A percentile compares a stretch with the other conserved stretches of the same genome.
These are phyloP conservation scores for Elaphurus davidianus DNA, from an alignment of 2,113 vertebrate species.

Conservation along the genomic window DNA sequence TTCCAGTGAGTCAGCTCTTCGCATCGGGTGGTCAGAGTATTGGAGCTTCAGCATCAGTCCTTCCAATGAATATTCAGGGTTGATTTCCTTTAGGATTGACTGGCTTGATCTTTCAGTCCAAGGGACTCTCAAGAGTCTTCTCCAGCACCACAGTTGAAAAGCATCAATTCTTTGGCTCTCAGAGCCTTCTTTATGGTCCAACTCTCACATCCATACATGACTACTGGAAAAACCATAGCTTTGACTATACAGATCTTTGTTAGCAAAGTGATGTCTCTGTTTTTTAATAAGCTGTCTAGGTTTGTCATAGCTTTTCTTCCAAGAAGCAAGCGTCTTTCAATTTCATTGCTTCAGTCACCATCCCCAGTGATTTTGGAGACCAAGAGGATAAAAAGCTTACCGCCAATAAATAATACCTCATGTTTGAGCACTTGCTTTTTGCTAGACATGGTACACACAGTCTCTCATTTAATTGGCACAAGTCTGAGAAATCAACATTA, in stretches of 20 bases:
- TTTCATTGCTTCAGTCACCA: neutral
- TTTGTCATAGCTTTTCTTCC: neutral
- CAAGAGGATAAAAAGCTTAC: neutral
- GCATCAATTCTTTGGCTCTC: neutral
- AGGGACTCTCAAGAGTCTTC: neutral
- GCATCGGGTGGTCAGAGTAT: neutral
- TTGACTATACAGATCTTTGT: neutral
- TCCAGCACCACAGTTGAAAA: neutral
- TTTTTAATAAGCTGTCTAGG: neutral
- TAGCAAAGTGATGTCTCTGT: neutral
- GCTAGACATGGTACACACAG: neutral
- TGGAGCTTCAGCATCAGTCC: neutral
- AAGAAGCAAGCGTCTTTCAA: neutral
- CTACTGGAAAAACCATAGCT: neutral
- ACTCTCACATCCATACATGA: neutral
- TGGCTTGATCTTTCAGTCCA: neutral
- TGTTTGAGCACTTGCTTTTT: neutral
- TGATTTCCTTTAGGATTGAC: neutral
- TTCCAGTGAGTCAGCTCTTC: neutral
- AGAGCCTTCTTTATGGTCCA: neutral
- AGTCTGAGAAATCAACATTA: neutral
- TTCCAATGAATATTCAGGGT: neutral
- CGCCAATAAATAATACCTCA: conserved; percentile 6
- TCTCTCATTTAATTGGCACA: neutral
- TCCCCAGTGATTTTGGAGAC: neutral